Conservation (phyloP, 2,797 vertebrate genomes). For the Myotis vivesi region DNA sequence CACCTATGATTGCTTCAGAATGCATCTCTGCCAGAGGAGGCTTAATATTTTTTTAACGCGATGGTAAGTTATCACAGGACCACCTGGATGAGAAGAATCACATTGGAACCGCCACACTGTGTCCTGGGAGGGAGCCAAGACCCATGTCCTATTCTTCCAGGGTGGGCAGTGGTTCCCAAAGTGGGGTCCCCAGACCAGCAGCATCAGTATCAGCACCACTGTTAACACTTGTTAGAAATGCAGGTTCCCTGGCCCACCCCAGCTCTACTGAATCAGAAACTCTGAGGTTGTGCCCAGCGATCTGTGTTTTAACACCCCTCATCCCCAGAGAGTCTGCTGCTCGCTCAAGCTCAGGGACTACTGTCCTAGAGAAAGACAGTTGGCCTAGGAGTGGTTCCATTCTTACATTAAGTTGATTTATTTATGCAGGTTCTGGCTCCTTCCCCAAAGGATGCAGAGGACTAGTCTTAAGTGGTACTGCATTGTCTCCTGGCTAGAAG, state of each 20-base stretch:
- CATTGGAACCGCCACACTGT: neutral
- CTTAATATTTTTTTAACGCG: neutral
- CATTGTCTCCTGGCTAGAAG: neutral
- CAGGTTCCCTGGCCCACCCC: neutral
- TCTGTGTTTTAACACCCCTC: fast-evolving
- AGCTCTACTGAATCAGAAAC: neutral
- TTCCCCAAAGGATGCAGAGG: neutral
- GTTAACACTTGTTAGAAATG: neutral
- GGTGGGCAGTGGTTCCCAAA: neutral
- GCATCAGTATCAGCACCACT: neutral
- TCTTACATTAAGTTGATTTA: no score
- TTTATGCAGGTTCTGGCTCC: neutral
- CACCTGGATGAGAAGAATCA: neutral
- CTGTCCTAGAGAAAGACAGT: neutral
- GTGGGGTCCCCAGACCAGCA: neutral
- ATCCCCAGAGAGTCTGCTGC: neutral
- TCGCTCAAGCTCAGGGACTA: fast-evolving
- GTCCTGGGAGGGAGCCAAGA: neutral
- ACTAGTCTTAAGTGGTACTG: fast-evolving
- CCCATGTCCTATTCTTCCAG: neutral
- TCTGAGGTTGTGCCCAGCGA: neutral
- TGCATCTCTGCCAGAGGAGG: neutral
- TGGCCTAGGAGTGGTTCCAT: fast-evolving
- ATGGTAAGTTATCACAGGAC: neutral
- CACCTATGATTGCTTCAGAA: neutral